A percentile compares a stretch with the other conserved stretches of the same genome.
phyloP scores from a whole-genome alignment of 2,113 vertebrate species.

The Zosterops pallidus region DNA sequence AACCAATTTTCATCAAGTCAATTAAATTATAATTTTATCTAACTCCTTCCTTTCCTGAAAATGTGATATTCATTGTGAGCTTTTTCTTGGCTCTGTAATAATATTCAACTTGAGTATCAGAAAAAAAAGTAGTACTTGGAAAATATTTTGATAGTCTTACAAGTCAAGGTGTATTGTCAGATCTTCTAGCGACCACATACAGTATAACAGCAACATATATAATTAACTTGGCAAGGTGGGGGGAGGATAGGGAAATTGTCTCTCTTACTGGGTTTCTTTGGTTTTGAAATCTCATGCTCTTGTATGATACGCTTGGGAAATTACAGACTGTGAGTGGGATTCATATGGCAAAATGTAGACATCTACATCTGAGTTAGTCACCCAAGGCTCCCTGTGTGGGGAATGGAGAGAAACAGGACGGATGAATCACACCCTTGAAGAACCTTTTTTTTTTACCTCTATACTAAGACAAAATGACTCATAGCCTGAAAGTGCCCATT shows the following conservation, averaged over 20 bases:
- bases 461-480: neutral
- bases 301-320: neutral
- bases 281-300: slow-evolving; percentile 24
- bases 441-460: slow-evolving; percentile 45
- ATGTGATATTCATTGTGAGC: neutral
- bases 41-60: neutral
- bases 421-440: slow-evolving; percentile 52
- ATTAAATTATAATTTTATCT: neutral
- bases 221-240: neutral
- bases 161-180: slow-evolving; percentile 2
- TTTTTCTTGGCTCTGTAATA: neutral
- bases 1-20: neutral
- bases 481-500: neutral
- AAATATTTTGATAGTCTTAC: slow-evolving; percentile 32
- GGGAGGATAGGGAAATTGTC: neutral
- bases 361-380: slow-evolving; percentile 60
- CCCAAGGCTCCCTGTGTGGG: slow-evolving; percentile 36
- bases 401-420: slow-evolving; percentile 57
- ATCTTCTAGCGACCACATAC: neutral
- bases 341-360: slow-evolving; percentile 44
- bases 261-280: neutral
- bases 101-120: neutral
- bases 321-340: slow-evolving; percentile 66
- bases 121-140: neutral
- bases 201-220: neutral